Conservation (phyloP, 2,797 vertebrate genomes). For the Agapornis canus region DNA sequence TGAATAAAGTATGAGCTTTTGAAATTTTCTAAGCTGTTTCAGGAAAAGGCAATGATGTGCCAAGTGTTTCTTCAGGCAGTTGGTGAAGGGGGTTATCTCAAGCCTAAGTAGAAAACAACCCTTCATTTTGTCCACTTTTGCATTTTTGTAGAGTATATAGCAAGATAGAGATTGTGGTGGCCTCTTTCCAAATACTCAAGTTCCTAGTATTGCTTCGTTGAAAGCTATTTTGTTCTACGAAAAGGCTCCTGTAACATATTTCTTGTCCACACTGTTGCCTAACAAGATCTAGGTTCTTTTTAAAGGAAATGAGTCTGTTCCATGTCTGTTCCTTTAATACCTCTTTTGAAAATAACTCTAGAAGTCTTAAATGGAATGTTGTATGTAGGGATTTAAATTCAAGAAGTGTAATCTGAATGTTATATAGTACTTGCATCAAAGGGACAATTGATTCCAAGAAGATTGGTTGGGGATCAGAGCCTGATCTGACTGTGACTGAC, state of each 20-base stretch:
- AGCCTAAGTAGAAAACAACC: neutral
- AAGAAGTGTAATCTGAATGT: neutral
- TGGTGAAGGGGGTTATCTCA: neutral
- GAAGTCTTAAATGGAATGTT: neutral
- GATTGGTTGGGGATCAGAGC: neutral
- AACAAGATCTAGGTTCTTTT: neutral
- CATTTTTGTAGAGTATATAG: neutral
- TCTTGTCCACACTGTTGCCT: neutral
- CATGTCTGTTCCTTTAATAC: neutral
- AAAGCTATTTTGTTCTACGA: neutral
- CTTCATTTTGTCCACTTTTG: neutral
- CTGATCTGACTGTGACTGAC: neutral
- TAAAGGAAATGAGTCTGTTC: neutral
- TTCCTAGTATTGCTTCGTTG: neutral
- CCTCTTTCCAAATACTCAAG: neutral
- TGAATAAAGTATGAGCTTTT: constrained; percentile 28
- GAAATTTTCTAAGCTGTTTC: neutral
- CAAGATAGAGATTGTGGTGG: neutral
- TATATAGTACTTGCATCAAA: neutral
- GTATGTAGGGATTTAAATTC: neutral
- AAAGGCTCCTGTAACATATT: neutral
- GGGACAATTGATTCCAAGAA: neutral
- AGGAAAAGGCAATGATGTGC: neutral
- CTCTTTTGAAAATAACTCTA: neutral
- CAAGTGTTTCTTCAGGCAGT: constrained; percentile 6